These are phyloP conservation scores for Dromiciops gliroides DNA, from an alignment of 2,113 vertebrate species.

Conservation along the genomic window DNA sequence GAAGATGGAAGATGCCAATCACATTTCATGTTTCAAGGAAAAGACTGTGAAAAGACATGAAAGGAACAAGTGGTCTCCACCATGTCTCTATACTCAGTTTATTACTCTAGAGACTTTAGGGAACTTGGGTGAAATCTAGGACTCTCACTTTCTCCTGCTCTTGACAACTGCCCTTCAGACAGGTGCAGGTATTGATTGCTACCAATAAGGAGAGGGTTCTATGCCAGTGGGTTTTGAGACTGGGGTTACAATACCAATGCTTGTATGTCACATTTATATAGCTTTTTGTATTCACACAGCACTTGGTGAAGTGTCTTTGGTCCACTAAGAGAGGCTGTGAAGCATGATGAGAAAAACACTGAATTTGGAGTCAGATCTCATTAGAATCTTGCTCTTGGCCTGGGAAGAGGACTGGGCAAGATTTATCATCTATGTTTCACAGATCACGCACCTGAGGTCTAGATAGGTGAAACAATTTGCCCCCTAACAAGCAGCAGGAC, in stretches of 20 bases:
- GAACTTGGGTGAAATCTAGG: not conserved
- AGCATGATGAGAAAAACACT: not conserved
- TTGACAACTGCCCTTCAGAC: not conserved
- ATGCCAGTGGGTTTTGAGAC: not conserved
- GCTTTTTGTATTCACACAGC: not conserved
- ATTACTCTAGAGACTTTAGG: not conserved
- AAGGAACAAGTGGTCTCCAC: not conserved
- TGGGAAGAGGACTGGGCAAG: not conserved
- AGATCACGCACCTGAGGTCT: not conserved
- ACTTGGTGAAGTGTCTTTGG: not conserved
- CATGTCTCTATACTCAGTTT: not conserved
- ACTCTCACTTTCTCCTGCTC: not conserved
- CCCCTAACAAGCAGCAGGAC: not conserved
- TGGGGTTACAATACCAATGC: not conserved
- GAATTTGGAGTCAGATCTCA: not conserved
- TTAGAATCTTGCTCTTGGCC: not conserved
- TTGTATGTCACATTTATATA: not conserved
- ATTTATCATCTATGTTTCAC: too few species aligned
- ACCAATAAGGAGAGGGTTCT: not conserved
- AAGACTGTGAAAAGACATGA: not conserved
- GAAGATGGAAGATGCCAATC: not conserved
- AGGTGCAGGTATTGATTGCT: not conserved
- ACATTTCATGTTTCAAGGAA: not conserved
- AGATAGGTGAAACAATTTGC: not conserved
- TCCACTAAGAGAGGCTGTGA: not conserved